Evolutionary conservation across 2,888 invertebrate genomes (phyloP).

Genomic region (Nomada ruficornis): DNA sequence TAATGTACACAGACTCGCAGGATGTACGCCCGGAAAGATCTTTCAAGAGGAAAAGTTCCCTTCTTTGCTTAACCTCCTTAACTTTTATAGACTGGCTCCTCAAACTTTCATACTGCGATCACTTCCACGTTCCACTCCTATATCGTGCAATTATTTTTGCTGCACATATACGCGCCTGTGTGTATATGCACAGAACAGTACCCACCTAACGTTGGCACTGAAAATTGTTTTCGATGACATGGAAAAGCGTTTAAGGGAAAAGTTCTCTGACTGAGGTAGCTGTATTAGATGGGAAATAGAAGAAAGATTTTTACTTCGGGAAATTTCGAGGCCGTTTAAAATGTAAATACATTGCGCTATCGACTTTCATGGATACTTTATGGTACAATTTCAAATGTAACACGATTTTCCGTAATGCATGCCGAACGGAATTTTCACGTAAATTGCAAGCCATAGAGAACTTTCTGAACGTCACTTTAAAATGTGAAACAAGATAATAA

Average conservation of each 20-base stretch:
- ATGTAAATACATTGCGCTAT: not conserved
- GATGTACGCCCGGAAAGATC: constrained; percentile 40
- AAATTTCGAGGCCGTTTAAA: constrained; percentile 11
- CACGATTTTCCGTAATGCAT: not conserved
- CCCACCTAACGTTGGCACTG: constrained; percentile 14
- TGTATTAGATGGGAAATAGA: not conserved
- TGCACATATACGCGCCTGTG: not conserved
- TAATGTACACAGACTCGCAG: constrained; percentile 47
- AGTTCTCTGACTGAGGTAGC: not conserved
- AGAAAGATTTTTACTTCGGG: constrained; percentile 12
- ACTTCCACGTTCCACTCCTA: constrained; percentile 50
- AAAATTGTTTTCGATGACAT: constrained; percentile 43
- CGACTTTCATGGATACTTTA: constrained; percentile 4
- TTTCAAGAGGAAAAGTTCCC: constrained; percentile 56
- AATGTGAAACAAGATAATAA: not conserved
- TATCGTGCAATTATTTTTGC: constrained; percentile 55
- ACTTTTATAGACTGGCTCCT: constrained; percentile 60
- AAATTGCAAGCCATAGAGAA: not conserved
- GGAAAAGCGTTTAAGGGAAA: constrained; percentile 23
- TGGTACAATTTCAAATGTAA: not conserved
- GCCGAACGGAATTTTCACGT: constrained; percentile 13
- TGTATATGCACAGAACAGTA: not conserved
- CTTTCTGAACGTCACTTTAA: not conserved
- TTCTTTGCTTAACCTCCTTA: constrained; percentile 64
- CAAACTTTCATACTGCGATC: constrained; percentile 56